phyloP scores from a whole-genome alignment of 2,797 vertebrate genomes.

The Sparus aurata region DNA sequence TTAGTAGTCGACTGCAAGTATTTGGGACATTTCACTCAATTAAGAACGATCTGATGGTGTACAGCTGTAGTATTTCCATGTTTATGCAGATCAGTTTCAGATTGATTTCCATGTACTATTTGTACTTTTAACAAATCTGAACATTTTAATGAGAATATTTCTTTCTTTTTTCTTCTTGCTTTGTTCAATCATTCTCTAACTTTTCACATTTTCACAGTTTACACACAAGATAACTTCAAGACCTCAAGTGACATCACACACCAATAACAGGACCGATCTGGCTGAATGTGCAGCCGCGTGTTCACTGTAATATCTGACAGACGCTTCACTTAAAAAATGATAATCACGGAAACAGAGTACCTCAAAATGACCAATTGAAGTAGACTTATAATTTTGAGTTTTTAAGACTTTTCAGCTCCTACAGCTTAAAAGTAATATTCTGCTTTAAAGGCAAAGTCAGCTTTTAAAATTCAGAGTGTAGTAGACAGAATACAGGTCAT shows the following conservation, averaged over 20 bases:
- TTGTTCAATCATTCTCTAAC: too few relatives aligned
- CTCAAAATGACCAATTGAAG: too few relatives aligned
- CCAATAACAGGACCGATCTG: neutral
- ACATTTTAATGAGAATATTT: neutral
- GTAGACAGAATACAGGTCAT: neutral
- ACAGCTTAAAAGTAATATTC: too few relatives aligned
- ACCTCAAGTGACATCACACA: neutral
- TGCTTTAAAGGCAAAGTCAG: too few relatives aligned
- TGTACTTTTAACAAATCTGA: neutral
- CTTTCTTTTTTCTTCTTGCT: neutral
- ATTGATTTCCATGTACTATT: neutral
- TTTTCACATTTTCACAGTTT: neutral
- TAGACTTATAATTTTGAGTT: too few relatives aligned
- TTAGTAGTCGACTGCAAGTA: neutral
- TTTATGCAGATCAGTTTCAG: neutral
- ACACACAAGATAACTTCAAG: neutral
- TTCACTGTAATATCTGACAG: too few relatives aligned
- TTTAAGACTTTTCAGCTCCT: too few relatives aligned
- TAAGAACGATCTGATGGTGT: rapidly evolving
- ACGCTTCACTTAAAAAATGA: too few relatives aligned
- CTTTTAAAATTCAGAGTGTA: neutral
- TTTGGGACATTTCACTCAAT: neutral
- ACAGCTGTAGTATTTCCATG: neutral
- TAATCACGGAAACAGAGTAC: too few relatives aligned
- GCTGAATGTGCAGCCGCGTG: neutral